Conservation (phyloP, 2,888 invertebrate genomes). For the Eupeodes luniger region DNA sequence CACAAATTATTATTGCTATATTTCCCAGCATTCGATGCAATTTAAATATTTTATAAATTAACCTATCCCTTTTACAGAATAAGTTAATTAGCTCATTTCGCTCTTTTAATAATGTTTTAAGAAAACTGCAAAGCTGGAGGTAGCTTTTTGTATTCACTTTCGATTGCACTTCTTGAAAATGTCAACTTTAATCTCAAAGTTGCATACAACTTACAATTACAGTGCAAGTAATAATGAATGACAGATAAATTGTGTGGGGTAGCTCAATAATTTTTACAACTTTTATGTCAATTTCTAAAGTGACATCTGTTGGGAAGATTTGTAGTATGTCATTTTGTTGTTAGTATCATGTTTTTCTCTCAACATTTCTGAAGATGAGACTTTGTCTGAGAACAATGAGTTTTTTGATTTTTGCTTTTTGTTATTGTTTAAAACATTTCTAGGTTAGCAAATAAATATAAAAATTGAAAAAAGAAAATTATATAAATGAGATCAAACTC, state of each 20-base stretch:
- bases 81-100: background rate
- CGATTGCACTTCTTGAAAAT: background rate
- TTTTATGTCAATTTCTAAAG: background rate
- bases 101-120: too few species aligned
- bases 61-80: background rate
- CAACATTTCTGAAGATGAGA: constrained; percentile 2
- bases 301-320: background rate
- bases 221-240: background rate
- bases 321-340: background rate
- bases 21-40: background rate
- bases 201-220: background rate
- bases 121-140: too few species aligned
- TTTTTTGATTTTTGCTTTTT: constrained; percentile 35
- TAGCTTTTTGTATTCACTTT: background rate
- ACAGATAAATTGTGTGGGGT: background rate
- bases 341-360: background rate
- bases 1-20: constrained; percentile 24
- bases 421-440: constrained; percentile 60
- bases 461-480: constrained; percentile 74
- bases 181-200: background rate
- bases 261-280: background rate
- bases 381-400: constrained; percentile 57
- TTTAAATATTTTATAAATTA: background rate
- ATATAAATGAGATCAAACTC: constrained; percentile 76
- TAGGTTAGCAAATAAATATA: constrained; percentile 74